Conservation (phyloP, 2,888 invertebrate species). For the Kryphioiulus occultus region DNA sequence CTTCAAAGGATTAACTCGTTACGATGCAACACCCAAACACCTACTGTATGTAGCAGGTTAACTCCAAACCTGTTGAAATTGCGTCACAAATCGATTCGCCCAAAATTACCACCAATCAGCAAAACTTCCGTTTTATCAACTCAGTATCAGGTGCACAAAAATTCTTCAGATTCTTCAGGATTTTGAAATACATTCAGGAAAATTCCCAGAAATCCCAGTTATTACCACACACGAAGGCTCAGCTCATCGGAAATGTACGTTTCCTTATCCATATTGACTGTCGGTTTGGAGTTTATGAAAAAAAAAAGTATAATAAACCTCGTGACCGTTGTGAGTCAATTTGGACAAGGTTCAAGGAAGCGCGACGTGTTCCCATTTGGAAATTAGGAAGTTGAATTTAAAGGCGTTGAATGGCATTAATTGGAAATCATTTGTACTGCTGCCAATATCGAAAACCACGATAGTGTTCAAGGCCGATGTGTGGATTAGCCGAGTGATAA, state of each 20-base stretch:
- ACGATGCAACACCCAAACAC: conserved; percentile 1
- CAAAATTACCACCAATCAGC: neutral
- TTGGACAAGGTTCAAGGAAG: conserved; percentile 21
- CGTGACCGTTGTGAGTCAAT: neutral
- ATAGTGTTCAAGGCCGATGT: neutral
- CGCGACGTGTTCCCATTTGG: neutral
- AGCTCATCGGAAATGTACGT: neutral
- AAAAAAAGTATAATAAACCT: neutral
- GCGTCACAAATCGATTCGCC: neutral
- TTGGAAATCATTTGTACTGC: neutral
- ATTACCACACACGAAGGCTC: neutral
- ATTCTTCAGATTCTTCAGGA: neutral
- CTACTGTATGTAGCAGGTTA: too few species aligned
- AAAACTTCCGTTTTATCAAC: neutral
- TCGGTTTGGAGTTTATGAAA: neutral
- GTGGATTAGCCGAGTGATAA: neutral
- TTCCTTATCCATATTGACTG: neutral
- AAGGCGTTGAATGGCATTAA: neutral
- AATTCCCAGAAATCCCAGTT: neutral
- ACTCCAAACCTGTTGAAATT: neutral
- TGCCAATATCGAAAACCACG: neutral
- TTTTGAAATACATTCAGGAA: neutral
- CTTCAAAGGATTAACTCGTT: neutral
- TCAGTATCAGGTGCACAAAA: neutral
- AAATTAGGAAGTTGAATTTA: neutral